Evolutionary conservation across 53 echinoderm and acorn worm species (phyloP), one percentile per base, ranked within the genome.

Genomic region (Pentamera pediparva): DNA sequence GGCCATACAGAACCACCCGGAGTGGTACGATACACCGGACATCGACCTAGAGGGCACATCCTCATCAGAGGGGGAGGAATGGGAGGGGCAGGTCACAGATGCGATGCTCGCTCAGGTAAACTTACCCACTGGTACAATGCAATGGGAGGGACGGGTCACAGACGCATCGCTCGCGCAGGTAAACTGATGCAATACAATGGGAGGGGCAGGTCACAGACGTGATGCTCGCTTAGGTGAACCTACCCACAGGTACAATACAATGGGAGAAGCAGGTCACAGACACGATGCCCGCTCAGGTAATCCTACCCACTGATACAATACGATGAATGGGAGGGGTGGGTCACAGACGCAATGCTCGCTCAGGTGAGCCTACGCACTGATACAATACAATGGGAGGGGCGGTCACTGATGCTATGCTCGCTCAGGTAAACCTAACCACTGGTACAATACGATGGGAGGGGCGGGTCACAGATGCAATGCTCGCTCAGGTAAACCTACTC

Each of bases 291-390:
- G 88, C 88, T n/a, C 73, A 59, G 86, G 90, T 86, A n/a, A n/a
- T n/a, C n/a, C n/a, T n/a, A n/a, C n/a, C n/a, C n/a, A n/a, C n/a
- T n/a, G n/a, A n/a, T n/a, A n/a, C n/a, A n/a, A n/a, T n/a, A n/a
- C n/a, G n/a, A 15, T 13, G 76, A 57, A 0, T 93, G 93, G 93
- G 26, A 75, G 24, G 88, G 87, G 26, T 43, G 76, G 8, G 78
- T 91, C 11, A 96, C 96, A 56, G 88, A 91, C 75, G 75, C 83
- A 34, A 90, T 96, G 88, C 62, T 96, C 17, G 88, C 88, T n/a
- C 73, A 59, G 86, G 90, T 86, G 77, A 75, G 88, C 40, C 6
- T 31, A 29, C 13, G 26, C 29, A 26, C 10, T 45, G 47, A 45
- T n/a, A 45, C n/a, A n/a, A n/a, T n/a, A n/a, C n/a, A 57, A 0